Conservation (phyloP, 2,113 vertebrate species). For the Trochalopteron elliotii region DNA sequence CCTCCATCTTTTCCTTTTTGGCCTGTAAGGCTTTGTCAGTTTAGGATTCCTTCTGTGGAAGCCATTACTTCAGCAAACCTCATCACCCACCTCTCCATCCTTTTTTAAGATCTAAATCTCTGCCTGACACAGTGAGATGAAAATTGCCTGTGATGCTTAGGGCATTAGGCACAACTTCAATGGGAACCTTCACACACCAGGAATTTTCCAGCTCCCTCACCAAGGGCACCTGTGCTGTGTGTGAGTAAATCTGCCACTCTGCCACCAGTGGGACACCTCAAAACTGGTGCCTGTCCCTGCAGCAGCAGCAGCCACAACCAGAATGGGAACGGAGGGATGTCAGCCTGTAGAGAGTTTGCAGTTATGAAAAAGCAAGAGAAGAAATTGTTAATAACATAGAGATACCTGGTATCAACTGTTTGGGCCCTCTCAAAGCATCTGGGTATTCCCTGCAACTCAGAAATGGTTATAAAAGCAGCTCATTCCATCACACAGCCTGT, state of each 20-base stretch:
- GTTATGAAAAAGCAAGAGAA: not conserved
- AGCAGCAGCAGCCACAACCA: not conserved
- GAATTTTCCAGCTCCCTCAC: not conserved
- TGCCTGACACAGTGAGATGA: not conserved
- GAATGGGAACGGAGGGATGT: not conserved
- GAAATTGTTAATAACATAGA: not conserved
- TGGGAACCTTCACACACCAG: not conserved
- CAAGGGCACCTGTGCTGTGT: not conserved
- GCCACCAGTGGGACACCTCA: not conserved
- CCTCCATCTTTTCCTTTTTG: not conserved
- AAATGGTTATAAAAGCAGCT: conserved; percentile 45
- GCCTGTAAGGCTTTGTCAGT: not conserved
- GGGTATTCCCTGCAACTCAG: conserved; percentile 6
- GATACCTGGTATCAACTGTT: not conserved
- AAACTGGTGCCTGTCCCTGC: not conserved
- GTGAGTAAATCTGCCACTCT: not conserved
- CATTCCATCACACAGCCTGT: conserved; percentile 65
- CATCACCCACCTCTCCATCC: not conserved
- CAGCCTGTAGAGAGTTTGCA: not conserved
- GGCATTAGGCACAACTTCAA: not conserved
- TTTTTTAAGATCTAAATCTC: not conserved
- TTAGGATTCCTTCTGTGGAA: not conserved
- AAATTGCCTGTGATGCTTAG: not conserved
- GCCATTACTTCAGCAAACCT: not conserved
- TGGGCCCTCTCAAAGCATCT: conserved; percentile 1